Conservation (phyloP, 2,888 invertebrate genomes). For the Lapara coniferarum region DNA sequence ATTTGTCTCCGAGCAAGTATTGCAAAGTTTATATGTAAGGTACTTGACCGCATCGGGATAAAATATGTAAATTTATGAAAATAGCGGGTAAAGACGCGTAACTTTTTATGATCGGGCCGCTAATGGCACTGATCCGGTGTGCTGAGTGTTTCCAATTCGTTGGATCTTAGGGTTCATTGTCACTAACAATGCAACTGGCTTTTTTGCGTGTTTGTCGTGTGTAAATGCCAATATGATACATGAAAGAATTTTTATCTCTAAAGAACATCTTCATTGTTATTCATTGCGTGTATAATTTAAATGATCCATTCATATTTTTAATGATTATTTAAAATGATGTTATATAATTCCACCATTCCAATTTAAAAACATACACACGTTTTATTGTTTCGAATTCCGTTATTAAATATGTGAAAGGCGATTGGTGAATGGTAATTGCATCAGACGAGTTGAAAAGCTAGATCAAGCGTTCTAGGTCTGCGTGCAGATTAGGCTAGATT, state of each 20-base stretch:
- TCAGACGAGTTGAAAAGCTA: constrained; percentile 14
- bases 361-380: not conserved
- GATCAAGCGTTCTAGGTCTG: not conserved
- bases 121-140: constrained; percentile 5
- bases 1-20: not conserved
- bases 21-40: constrained; percentile 2
- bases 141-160: constrained; percentile 7
- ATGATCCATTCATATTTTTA: not conserved
- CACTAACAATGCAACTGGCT: constrained; percentile 14
- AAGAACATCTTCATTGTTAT: constrained; percentile 4
- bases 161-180: constrained; percentile 5
- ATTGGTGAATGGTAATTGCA: constrained; percentile 3
- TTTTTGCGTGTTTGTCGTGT: not conserved
- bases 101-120: constrained; percentile 16
- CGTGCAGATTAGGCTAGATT: not conserved
- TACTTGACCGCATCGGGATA: constrained; percentile 22
- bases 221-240: not conserved
- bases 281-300: constrained; percentile 9
- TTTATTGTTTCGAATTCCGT: constrained; percentile 14
- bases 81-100: constrained; percentile 2
- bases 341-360: not conserved
- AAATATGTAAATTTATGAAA: constrained; percentile 27
- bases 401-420: constrained; percentile 4
- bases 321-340: not conserved
- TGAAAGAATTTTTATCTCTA: constrained; percentile 16